phyloP scores from a whole-genome alignment of 2,888 invertebrate species.

The Argyresthia albistria region DNA sequence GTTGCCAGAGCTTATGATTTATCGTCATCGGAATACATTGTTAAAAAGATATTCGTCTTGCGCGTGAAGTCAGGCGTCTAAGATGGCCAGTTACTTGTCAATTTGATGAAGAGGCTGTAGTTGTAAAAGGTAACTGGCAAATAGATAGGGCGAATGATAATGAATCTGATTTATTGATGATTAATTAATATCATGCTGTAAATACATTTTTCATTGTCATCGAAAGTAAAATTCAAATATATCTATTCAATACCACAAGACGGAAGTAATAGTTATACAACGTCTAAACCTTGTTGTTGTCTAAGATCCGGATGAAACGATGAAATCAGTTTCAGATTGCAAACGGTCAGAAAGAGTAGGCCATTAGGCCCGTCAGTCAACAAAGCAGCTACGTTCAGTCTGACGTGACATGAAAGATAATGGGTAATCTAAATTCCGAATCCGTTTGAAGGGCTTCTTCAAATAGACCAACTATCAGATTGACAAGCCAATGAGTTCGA shows the following conservation, averaged over 20 bases:
- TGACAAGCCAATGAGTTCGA: background rate
- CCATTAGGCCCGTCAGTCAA: background rate
- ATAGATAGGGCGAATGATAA: background rate
- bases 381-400: background rate
- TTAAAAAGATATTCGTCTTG: conserved; percentile 30
- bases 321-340: background rate
- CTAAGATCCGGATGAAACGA: background rate
- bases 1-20: conserved; percentile 44
- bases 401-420: background rate
- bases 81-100: conserved; percentile 1
- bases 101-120: background rate
- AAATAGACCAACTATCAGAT: background rate
- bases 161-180: background rate
- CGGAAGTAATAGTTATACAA: no score
- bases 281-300: no score
- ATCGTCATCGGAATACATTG: conserved; percentile 24
- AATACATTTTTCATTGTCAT: no score
- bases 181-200: background rate
- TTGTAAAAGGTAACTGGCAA: background rate
- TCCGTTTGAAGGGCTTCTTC: background rate
- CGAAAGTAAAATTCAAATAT: no score
- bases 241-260: no score
- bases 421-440: background rate
- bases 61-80: conserved; percentile 10
- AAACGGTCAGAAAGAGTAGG: background rate